Conservation (phyloP, 2,113 vertebrate genomes). For the Callionymus lyra region DNA sequence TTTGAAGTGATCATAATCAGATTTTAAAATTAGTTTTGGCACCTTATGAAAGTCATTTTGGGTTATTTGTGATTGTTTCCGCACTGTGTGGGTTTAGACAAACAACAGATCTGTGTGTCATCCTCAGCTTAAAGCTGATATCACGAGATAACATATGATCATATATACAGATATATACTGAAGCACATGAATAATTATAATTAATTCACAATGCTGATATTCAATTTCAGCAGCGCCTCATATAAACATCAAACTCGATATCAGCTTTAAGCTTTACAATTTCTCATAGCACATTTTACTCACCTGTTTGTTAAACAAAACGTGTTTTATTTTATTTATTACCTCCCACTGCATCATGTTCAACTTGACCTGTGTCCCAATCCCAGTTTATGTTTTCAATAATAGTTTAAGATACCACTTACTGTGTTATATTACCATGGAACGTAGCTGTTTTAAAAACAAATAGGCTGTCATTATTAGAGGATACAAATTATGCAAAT, state of each 20-base stretch:
- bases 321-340: constrained; percentile 8
- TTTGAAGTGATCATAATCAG: too few species aligned
- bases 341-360: constrained; percentile 37
- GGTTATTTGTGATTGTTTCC: constrained; percentile 20
- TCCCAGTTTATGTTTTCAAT: background rate
- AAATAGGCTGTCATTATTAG: too few species aligned
- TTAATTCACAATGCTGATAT: too few species aligned
- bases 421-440: too few species aligned
- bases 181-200: too few species aligned
- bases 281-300: constrained; percentile 16
- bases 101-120: constrained; percentile 9
- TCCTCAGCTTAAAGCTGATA: constrained; percentile 45
- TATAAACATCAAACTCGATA: constrained; percentile 7
- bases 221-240: too few species aligned
- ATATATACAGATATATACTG: too few species aligned
- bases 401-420: too few species aligned
- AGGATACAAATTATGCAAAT: too few species aligned
- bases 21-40: constrained; percentile 14
- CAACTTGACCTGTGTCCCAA: constrained; percentile 41
- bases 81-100: constrained; percentile 45
- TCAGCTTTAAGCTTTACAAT: constrained; percentile 28
- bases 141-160: constrained; percentile 3
- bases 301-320: background rate
- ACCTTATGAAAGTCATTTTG: constrained; percentile 73
- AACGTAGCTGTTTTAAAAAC: too few species aligned